Evolutionary conservation across 2,888 invertebrate species (phyloP), one percentile per base, ranked within the genome.

Genomic region (Cataglyphis cursor): DNA sequence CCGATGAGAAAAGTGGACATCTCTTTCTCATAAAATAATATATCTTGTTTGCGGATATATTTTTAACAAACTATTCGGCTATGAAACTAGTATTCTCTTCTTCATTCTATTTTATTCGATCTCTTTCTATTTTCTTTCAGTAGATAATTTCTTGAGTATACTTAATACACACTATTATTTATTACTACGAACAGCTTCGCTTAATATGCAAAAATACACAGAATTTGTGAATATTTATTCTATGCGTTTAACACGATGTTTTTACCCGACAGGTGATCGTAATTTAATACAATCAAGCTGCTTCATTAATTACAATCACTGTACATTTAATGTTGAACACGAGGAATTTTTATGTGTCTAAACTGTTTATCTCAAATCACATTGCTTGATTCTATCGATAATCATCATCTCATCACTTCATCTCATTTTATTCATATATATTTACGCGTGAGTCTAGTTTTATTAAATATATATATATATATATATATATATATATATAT

Each of bases 191-290:
- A 72, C 84, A 86, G 83, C 76, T 81, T 89, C 73, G 78, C 85
- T 84, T 76, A 85, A 85, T 89, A 83, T 88, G 89, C 74, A 89
- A 89, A 89, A 89, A 89, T 88, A 89, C 89, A 70, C 65, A 74
- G 84, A 75, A 84, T 84, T 70, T 64, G 57, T 41, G 10, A 64
- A 62, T 61, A n/a, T 51, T 41, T 31, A 18, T 62, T 2, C 12
- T 31, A 9, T 64, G 12, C 24, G 28, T 41, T 38, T 24, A 48
- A 28, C n/a, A 24, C 24, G 24, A 24, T 1, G 24, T 68, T 59
- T 41, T 41, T 31, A 31, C 18, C 38, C 21, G 35, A 38, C 35
- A 72, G 12, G 9, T 73, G 38, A 54, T 78, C 31, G 6, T 18
- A n/a, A 41, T 76, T 59, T 59, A 59, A 68, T 73, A 59, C 80